Percentiles rank a stretch among this genome's conserved stretches.
Conservation (phyloP, 2,888 invertebrate species). For the Phlogophora meticulosa region DNA sequence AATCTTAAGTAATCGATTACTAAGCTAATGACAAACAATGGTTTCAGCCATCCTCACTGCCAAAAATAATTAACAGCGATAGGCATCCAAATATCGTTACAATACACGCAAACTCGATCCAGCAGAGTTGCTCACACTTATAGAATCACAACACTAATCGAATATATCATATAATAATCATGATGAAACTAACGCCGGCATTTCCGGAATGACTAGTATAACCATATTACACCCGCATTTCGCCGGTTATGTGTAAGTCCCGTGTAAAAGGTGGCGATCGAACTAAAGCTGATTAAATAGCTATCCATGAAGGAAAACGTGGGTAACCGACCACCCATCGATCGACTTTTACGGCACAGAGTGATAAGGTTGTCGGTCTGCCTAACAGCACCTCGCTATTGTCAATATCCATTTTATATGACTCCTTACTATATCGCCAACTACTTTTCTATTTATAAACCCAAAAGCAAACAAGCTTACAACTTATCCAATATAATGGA, state of each 20-base stretch:
- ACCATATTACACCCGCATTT: too few relatives aligned
- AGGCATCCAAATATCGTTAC: background rate
- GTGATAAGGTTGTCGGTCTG: background rate
- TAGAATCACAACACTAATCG: background rate
- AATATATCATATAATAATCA: background rate
- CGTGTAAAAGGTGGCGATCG: too few relatives aligned
- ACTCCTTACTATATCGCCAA: background rate
- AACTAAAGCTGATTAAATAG: background rate
- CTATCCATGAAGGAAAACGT: background rate
- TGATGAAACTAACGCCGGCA: background rate
- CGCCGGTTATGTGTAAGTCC: too few relatives aligned
- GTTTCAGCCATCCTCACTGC: background rate
- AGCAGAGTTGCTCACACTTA: background rate
- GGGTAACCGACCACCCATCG: constrained; percentile 14
- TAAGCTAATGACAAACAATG: background rate
- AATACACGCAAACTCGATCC: background rate
- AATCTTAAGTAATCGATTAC: background rate
- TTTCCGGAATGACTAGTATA: too few relatives aligned
- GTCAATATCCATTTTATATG: constrained; percentile 3
- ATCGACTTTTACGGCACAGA: constrained; percentile 9
- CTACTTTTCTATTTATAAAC: constrained; percentile 19
- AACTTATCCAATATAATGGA: constrained; percentile 4
- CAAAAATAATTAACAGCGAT: background rate
- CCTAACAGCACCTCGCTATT: background rate
- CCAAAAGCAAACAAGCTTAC: constrained; percentile 31